These are phyloP conservation scores for Cremastobaeus sp. DNA, from an alignment of 2,888 invertebrate species.

Conservation along the genomic window DNA sequence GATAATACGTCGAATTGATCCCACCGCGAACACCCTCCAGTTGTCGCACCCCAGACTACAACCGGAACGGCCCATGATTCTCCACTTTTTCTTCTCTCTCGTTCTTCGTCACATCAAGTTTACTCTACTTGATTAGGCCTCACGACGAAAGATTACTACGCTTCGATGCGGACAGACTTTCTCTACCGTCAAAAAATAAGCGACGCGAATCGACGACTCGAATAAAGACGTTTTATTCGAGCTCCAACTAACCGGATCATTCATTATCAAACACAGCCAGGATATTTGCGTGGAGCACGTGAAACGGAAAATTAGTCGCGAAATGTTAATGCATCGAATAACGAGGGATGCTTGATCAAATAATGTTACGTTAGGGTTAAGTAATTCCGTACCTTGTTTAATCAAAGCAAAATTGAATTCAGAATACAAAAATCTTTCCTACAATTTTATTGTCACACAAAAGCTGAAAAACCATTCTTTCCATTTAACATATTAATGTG, in stretches of 20 bases:
- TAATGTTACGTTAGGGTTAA: too few species aligned
- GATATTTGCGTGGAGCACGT: slow-evolving; percentile 62
- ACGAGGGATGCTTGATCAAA: too few species aligned
- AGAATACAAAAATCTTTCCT: too few species aligned
- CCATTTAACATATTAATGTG: too few species aligned
- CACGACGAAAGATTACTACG: slow-evolving; percentile 68
- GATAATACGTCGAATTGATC: slow-evolving; percentile 74
- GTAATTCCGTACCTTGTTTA: too few species aligned
- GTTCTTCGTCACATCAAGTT: slow-evolving; percentile 72
- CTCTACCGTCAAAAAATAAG: slow-evolving; percentile 42
- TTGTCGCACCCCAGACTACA: slow-evolving; percentile 61
- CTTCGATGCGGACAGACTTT: slow-evolving; percentile 60
- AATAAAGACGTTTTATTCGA: slow-evolving; percentile 55
- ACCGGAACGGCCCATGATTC: slow-evolving; percentile 48
- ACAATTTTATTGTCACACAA: too few species aligned
- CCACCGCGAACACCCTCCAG: slow-evolving; percentile 67
- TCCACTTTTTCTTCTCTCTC: slow-evolving; percentile 58
- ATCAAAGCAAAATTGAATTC: too few species aligned
- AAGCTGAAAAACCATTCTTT: too few species aligned
- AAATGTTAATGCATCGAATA: slow-evolving; percentile 67
- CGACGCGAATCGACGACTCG: slow-evolving; percentile 37
- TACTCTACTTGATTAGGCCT: slow-evolving; percentile 78
- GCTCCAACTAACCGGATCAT: slow-evolving; percentile 55
- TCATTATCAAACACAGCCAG: slow-evolving; percentile 52
- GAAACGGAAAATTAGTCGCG: slow-evolving; percentile 67